phyloP scores from a whole-genome alignment of 2,113 vertebrate genomes.

The Oostethus manadensis region DNA sequence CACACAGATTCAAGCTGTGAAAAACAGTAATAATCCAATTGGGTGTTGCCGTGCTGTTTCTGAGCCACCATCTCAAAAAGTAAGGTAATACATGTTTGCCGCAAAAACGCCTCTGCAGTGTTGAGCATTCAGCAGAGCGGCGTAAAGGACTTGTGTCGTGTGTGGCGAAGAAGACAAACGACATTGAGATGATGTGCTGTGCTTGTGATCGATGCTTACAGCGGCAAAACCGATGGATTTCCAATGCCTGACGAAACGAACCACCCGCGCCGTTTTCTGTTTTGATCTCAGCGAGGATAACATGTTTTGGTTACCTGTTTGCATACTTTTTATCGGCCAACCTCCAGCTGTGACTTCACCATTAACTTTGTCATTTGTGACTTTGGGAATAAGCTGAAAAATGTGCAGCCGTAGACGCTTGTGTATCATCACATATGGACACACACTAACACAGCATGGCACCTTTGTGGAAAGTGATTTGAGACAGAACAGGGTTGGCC shows the following conservation, averaged over 20 bases:
- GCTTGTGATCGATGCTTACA: constrained; percentile 44
- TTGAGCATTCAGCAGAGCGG: constrained; percentile 17
- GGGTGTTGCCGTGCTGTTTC: constrained; percentile 48
- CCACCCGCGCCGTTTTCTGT: constrained; percentile 2
- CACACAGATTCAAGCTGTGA: constrained; percentile 49
- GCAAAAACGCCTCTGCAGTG: constrained; percentile 15
- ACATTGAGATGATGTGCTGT: constrained; percentile 18
- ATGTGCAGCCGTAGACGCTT: not conserved
- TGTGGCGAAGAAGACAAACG: constrained; percentile 23
- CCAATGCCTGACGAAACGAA: not conserved
- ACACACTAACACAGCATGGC: not conserved
- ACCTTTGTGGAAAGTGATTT: constrained; percentile 39
- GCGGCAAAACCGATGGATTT: constrained; percentile 41
- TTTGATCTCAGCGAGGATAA: constrained; percentile 13
- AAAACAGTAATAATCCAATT: constrained; percentile 44
- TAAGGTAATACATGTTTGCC: constrained; percentile 45
- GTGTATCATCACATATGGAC: not conserved
- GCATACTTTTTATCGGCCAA: constrained; percentile 21
- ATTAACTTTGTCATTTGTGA: constrained; percentile 31
- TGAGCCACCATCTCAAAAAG: constrained; percentile 35
- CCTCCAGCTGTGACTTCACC: constrained; percentile 27
- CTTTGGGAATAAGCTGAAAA: constrained; percentile 20
- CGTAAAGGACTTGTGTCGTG: constrained; percentile 31
- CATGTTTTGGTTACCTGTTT: constrained; percentile 24
- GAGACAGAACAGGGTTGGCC: constrained; percentile 32